These are phyloP conservation scores for Manacus vitellinus DNA, from an alignment of 2,113 vertebrate genomes.

Conservation along the genomic window DNA sequence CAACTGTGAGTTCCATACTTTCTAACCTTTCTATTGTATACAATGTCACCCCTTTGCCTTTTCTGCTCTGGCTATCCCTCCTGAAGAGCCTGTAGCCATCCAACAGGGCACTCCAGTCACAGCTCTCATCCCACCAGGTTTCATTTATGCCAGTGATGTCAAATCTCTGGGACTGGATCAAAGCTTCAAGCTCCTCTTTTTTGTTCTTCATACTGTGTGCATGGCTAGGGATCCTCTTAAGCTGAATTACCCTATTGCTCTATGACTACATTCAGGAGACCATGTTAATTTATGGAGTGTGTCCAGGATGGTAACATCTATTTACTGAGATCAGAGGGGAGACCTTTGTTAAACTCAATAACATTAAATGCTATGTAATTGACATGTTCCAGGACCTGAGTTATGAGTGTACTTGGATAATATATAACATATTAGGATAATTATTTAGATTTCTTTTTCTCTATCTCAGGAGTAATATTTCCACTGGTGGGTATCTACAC, in stretches of 20 bases:
- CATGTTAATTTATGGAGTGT: not conserved
- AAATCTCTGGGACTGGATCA: not conserved
- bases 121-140: not conserved
- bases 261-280: not conserved
- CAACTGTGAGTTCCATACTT: not conserved
- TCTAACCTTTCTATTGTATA: not conserved
- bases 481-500: not conserved
- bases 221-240: not conserved
- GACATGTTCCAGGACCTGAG: not conserved
- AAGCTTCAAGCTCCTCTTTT: not conserved
- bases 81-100: not conserved
- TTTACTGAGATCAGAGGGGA: not conserved
- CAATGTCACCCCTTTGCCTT: not conserved
- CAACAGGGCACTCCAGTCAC: not conserved
- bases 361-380: not conserved
- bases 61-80: not conserved
- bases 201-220: not conserved
- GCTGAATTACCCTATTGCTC: not conserved
- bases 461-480: not conserved
- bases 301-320: not conserved
- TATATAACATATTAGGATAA: too few relatives aligned
- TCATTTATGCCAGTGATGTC: not conserved
- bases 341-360: not conserved
- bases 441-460: not conserved
- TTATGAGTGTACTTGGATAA: not conserved